Base-by-base conservation (phyloP, 2,888 invertebrate species). In the Sinotaia quadrata region DNA sequence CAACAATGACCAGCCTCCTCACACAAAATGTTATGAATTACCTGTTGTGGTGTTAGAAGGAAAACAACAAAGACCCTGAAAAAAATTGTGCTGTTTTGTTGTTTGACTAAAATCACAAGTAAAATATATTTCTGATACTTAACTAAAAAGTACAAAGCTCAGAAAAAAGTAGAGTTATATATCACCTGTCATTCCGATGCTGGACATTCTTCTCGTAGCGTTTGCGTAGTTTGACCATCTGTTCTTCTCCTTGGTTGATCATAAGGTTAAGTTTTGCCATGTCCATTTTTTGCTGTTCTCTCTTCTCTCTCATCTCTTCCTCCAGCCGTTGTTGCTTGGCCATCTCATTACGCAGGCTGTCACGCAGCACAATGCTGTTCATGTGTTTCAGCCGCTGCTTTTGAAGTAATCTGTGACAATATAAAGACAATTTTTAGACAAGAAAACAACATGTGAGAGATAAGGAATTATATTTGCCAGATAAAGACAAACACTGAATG, bases 171-270 rank as follows among this genome's bases (percentile, higher is more conserved):
- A n/a, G n/a, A n/a, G n/a, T 52, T 15, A 52, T 41, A 31, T 33
- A 37, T 29, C 61, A 85, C 85, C 86, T 79, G 73, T 87, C 86
- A 74, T 88, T 88, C 67, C 88, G 78, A 60, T 87, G 83, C 68
- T 87, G 84, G 10, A 87, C 85, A 49, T 85, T 85, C 33, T 83
- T 82, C 61, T 88, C 87, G 66, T 87, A 88, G 67, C 84, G 77
- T 63, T 88, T 87, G 62, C 87, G 74, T 29, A 88, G 79, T 57
- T 84, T 82, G 4, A 86, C 86, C 84, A 87, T 87, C 67, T 86
- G 82, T 68, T 88, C 86, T 74, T 88, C 88, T 0, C 86, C 84
- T 59, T 86, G 85, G 77, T 88, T 88, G 66, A 88, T 88, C 84
- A 88, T 85, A 67, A 84, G 74, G 73, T 88, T 88, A 41, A 88